phyloP scores from a whole-genome alignment of 23 tunicate genomes.

The Styela plicata region DNA sequence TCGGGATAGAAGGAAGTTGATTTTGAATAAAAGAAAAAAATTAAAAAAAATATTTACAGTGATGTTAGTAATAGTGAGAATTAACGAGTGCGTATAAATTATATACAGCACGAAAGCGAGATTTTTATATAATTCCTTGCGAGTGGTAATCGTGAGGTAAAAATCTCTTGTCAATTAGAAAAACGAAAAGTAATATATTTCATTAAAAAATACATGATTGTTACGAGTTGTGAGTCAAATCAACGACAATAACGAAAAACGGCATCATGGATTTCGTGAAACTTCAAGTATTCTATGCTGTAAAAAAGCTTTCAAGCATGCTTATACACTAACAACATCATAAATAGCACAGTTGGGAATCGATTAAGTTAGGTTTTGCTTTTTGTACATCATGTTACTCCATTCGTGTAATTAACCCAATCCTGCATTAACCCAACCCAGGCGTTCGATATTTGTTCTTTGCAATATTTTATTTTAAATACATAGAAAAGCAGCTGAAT shows the following conservation, averaged over 20 bases:
- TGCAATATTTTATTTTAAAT: background rate
- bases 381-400: no score
- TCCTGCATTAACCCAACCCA: background rate
- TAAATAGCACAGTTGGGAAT: no score
- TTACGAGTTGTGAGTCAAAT: background rate
- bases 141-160: no score
- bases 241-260: background rate
- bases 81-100: background rate
- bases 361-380: no score
- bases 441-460: background rate
- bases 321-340: no score
- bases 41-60: background rate
- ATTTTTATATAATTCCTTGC: no score
- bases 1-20: constrained; percentile 20
- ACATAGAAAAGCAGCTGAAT: background rate
- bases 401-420: no score
- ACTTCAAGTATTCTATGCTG: no score
- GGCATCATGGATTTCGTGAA: no score
- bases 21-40: background rate
- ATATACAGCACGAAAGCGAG: background rate
- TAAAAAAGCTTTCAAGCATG: no score
- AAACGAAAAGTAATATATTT: no score
- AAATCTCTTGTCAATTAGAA: background rate
- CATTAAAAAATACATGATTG: background rate
- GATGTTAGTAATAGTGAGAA: background rate